A percentile compares a stretch with the other conserved stretches of the same genome.
Conservation (phyloP, 2,888 invertebrate species). For the Spilosoma lubricipeda region DNA sequence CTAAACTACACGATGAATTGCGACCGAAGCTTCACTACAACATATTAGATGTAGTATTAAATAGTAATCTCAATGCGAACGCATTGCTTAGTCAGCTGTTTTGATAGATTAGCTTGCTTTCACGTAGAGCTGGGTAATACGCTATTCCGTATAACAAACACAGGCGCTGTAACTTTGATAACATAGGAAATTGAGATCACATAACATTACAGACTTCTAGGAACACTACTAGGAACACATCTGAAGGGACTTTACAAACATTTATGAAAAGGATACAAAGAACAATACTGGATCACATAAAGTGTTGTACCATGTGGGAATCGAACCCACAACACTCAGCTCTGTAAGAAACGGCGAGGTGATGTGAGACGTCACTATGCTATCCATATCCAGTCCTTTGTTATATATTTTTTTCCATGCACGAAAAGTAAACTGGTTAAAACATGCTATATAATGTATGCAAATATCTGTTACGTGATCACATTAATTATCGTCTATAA, state of each 20-base stretch:
- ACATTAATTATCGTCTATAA: no score
- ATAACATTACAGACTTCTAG: not conserved
- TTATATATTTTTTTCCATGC: not conserved
- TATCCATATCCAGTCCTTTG: not conserved
- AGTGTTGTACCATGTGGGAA: no score
- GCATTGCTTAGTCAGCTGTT: not conserved
- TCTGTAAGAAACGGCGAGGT: no score
- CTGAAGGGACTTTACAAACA: no score
- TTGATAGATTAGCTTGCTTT: not conserved
- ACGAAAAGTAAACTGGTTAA: not conserved
- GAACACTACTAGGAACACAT: no score
- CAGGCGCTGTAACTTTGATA: no score
- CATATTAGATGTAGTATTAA: no score
- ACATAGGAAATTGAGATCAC: not conserved
- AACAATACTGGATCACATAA: no score
- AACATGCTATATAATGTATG: not conserved
- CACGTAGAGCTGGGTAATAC: not conserved
- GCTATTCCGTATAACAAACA: not conserved
- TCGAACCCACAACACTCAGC: no score
- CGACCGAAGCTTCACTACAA: not conserved
- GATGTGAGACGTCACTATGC: no score
- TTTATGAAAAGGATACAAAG: no score
- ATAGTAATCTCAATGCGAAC: not conserved
- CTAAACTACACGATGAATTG: not conserved
- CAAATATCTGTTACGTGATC: no score